These are phyloP conservation scores for Trematocara stigmaticum DNA, from an alignment of 2,113 vertebrate genomes.

Conservation along the genomic window DNA sequence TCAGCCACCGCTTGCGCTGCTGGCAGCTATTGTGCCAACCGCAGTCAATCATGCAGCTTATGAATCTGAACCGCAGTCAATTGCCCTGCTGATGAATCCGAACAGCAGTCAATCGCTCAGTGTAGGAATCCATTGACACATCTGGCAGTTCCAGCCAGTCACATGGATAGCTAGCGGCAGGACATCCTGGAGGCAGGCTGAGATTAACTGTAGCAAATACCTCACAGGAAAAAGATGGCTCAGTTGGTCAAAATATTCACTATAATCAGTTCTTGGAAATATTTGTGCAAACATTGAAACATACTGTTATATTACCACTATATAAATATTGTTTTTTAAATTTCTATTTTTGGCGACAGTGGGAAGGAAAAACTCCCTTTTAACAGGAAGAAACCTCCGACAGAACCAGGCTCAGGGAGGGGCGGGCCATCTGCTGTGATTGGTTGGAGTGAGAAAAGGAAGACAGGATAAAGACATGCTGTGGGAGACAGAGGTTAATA, in stretches of 20 bases:
- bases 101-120: slow-evolving; percentile 61
- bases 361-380: no score
- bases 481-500: no score
- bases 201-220: slow-evolving; percentile 17
- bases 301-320: neutral
- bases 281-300: neutral
- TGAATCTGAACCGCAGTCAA: slow-evolving; percentile 55
- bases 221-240: neutral
- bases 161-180: slow-evolving; percentile 18
- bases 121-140: slow-evolving; percentile 50
- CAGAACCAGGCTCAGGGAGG: no score
- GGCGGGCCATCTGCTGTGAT: no score
- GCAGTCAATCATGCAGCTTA: slow-evolving; percentile 67
- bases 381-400: no score
- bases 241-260: neutral
- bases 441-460: no score
- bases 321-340: neutral
- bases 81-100: slow-evolving; percentile 62
- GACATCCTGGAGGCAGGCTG: neutral
- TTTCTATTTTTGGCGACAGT: no score
- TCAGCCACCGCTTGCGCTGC: slow-evolving; percentile 61
- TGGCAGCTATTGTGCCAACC: slow-evolving; percentile 71
- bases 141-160: slow-evolving; percentile 53
- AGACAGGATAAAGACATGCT: no score
- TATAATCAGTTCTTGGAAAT: neutral